Evolutionary conservation across 2,888 invertebrate species (phyloP).

Genomic region (Dynastes grantii): DNA sequence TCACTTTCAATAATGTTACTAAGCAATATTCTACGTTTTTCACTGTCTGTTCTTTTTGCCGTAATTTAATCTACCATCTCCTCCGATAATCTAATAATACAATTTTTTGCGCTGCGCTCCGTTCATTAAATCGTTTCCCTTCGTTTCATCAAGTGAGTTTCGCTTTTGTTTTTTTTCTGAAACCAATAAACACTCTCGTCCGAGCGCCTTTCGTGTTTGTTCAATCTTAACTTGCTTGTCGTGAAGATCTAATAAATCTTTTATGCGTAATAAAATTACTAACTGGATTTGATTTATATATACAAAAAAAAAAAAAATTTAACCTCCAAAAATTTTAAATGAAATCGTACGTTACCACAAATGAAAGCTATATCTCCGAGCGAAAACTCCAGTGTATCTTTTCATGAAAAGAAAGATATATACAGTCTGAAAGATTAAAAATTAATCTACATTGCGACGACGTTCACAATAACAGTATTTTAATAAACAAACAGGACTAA

Average conservation of each 20-base stretch:
- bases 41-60: background rate
- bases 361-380: no score
- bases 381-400: no score
- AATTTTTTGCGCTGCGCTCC: conserved; percentile 38
- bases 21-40: background rate
- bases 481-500: no score
- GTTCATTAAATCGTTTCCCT: conserved; percentile 38
- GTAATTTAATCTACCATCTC: conserved; percentile 43
- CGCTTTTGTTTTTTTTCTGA: conserved; percentile 11
- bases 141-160: conserved; percentile 7
- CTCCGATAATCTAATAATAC: conserved; percentile 50
- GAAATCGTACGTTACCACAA: no score
- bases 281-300: no score
- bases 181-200: conserved; percentile 19
- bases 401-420: no score
- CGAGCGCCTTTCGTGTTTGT: background rate
- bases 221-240: background rate
- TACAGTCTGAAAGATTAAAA: no score
- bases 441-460: no score
- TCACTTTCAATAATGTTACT: conserved; percentile 22
- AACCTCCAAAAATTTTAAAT: no score
- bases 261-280: background rate
- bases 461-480: no score
- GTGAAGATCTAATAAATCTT: background rate
- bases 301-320: no score